A percentile compares a stretch with the other conserved stretches of the same genome.
These are phyloP conservation scores for Podargus strigoides DNA, from an alignment of 2,797 vertebrate genomes.

Conservation along the genomic window DNA sequence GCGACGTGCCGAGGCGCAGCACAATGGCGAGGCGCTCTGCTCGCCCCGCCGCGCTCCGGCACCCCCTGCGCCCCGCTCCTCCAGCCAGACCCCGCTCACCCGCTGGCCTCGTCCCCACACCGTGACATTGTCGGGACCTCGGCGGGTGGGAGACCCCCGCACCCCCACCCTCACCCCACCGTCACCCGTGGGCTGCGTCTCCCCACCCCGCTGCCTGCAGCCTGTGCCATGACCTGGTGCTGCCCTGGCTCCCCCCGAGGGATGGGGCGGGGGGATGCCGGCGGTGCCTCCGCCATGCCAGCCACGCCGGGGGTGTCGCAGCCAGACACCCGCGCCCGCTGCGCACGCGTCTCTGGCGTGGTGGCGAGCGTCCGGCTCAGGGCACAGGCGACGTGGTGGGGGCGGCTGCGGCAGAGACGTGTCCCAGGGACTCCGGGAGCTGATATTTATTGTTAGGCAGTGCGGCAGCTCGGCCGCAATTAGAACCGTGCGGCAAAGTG, in stretches of 20 bases:
- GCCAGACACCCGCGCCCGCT: neutral
- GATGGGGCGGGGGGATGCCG: rapidly evolving
- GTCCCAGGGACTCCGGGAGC: conserved; percentile 26
- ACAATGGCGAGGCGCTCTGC: conserved; percentile 31
- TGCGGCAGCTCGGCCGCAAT: conserved; percentile 46
- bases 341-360: neutral
- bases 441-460: conserved; percentile 67
- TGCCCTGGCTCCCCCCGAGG: neutral
- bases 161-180: rapidly evolving
- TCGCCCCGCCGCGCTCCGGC: neutral
- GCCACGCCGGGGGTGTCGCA: neutral
- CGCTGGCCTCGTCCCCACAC: rapidly evolving
- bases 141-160: rapidly evolving
- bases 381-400: conserved; percentile 16
- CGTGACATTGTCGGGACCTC: neutral
- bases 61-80: neutral
- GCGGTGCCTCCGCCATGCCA: rapidly evolving
- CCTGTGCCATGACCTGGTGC: rapidly evolving
- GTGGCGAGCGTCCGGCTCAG: neutral
- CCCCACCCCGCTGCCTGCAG: neutral
- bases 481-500: neutral
- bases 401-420: conserved; percentile 53
- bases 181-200: rapidly evolving
- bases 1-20: conserved; percentile 47
- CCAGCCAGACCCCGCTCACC: rapidly evolving